Evolutionary conservation across 2,113 vertebrate species (phyloP).

Genomic region (Oreochromis niloticus): DNA sequence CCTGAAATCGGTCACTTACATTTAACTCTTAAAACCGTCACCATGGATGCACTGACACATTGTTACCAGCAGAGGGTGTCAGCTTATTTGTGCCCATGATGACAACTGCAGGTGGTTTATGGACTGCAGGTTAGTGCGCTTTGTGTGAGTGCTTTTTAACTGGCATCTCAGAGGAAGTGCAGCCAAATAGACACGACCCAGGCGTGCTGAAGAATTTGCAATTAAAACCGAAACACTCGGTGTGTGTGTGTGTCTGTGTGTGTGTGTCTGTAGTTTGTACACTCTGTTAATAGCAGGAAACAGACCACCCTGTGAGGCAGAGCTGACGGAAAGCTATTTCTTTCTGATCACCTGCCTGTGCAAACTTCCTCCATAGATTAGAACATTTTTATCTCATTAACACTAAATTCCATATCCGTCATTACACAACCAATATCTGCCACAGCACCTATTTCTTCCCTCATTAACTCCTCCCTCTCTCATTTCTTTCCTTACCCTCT

Average conservation of each 20-base stretch:
- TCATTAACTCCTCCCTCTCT: background rate
- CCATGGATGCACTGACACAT: background rate
- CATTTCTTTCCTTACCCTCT: conserved; percentile 81
- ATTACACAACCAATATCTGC: background rate
- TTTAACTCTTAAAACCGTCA: background rate
- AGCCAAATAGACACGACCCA: background rate
- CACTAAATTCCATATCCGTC: background rate
- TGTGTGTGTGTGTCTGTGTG: too few species aligned
- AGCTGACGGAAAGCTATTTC: conserved; percentile 42
- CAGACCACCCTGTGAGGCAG: conserved; percentile 40
- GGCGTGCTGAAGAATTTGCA: background rate
- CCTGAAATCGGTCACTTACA: background rate
- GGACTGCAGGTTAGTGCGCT: background rate
- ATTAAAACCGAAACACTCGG: background rate
- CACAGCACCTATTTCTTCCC: background rate
- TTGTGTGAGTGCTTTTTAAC: background rate
- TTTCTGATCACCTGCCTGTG: conserved; percentile 55
- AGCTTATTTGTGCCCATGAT: background rate
- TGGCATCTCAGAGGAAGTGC: background rate
- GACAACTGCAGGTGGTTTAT: background rate
- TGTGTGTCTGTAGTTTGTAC: background rate
- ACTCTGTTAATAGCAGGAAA: conserved; percentile 52
- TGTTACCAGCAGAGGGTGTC: conserved; percentile 14
- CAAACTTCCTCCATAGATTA: conserved; percentile 45
- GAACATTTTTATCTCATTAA: conserved; percentile 1